Base-by-base conservation (phyloP, 2,888 invertebrate genomes). In the Arrhopalites spinosus region DNA sequence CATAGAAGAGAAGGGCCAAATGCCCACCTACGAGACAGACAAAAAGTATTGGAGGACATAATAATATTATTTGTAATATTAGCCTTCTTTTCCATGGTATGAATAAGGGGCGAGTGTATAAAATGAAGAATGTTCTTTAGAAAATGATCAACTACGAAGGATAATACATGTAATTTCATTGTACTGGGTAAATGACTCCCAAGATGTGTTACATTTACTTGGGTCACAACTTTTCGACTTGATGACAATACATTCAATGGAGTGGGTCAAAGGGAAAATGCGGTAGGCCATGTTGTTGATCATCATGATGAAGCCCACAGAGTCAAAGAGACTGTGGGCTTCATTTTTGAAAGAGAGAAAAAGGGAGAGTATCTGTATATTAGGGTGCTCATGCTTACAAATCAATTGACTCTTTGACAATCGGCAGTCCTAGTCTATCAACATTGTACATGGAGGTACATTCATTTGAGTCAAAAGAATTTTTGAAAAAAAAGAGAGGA, bases 401-500 rank as follows among this genome's bases (percentile, higher is more conserved):
- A 61, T 72, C 61, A 72, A 72, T 72, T 72, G 61, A 72, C 71
- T 72, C 56, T 8, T n/a, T 45, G 43, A 36, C 71, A 56, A 72
- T 72, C 43, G 61, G n/a, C 45, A 59, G 23, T n/a, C 50, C 43
- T 36, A 72, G 71, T 61, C 20, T 43, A 72, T 72, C 43, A 70
- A 56, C 29, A 56, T 17, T 11, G 20, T 17, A 25, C 25, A 59
- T 23, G 7, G 23, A 25, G 25, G 11, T 27, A n/a, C 13, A 53
- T 53, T 53, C 53, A 53, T 30, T 25, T 59, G 70, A 53, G 53
- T 23, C 36, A 70, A 59, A 59, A 36, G 17, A 64, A 36, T 59
- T 23, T 23, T n/a, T n/a, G n/a, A n/a, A n/a, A n/a, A 36, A 53
- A 29, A 59, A 70, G 53, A 11, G 47, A 70, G 17, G 20, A 3